Evolutionary conservation across 2,888 invertebrate genomes (phyloP).

Genomic region (Odiellus spinosus): DNA sequence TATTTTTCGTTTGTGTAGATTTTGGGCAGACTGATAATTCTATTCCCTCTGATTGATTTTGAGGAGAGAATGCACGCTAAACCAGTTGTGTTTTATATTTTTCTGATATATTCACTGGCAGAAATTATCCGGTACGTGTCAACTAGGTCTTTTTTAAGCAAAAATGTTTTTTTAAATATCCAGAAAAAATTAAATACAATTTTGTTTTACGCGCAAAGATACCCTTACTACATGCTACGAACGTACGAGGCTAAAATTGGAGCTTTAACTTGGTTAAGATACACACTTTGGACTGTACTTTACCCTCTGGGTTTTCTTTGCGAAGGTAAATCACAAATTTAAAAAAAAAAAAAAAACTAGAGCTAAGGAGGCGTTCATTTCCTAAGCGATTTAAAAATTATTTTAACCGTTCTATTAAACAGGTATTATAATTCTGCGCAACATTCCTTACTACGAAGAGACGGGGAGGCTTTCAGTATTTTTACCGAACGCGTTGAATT

Average conservation of each 20-base stretch:
- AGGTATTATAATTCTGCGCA: conserved; percentile 34
- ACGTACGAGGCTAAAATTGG: conserved; percentile 54
- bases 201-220: conserved; percentile 40
- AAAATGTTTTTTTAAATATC: neutral
- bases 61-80: conserved; percentile 74
- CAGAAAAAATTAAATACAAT: neutral
- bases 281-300: conserved; percentile 80
- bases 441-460: conserved; percentile 78
- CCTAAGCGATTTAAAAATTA: too few relatives aligned
- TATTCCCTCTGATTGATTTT: conserved; percentile 65
- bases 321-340: conserved; percentile 42
- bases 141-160: neutral
- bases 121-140: conserved; percentile 58
- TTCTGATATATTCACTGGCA: conserved; percentile 60
- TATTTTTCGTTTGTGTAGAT: conserved; percentile 36
- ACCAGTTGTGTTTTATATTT: conserved; percentile 73
- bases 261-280: conserved; percentile 75
- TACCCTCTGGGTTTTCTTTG: conserved; percentile 79
- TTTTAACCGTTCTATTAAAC: conserved; percentile 4
- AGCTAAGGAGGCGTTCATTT: too few relatives aligned
- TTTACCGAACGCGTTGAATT: conserved; percentile 70
- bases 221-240: conserved; percentile 78
- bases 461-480: conserved; percentile 54
- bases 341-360: too few relatives aligned
- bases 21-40: conserved; percentile 54